These are phyloP conservation scores for Smittia aterrima DNA, from an alignment of 2,888 invertebrate species.

Conservation along the genomic window DNA sequence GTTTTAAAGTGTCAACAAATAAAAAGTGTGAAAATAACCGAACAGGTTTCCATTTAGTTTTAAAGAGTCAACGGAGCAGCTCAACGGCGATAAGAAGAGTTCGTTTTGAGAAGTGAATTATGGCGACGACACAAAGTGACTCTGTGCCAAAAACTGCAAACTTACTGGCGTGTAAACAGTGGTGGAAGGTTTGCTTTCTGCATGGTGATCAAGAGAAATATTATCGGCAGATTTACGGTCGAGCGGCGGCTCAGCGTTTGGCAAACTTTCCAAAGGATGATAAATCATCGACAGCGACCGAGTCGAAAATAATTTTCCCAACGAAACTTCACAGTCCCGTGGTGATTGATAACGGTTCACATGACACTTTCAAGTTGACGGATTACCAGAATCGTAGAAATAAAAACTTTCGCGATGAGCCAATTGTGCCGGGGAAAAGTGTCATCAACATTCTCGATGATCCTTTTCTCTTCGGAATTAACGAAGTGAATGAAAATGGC, in stretches of 20 bases:
- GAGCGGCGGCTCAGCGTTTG: conserved; percentile 57
- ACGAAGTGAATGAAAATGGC: conserved; percentile 40
- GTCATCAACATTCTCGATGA: conserved; percentile 39
- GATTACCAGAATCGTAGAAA: conserved; percentile 26
- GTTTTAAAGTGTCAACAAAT: conserved; percentile 12
- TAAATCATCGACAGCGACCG: conserved; percentile 13
- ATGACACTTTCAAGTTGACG: conserved; percentile 32
- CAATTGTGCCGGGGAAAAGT: conserved; percentile 30
- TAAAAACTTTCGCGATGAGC: conserved; percentile 27
- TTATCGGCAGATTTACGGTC: conserved; percentile 76
- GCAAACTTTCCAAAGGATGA: conserved; percentile 47
- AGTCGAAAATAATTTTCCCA: conserved; percentile 40
- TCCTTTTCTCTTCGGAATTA: conserved; percentile 40
- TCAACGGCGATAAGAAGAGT: too few relatives aligned
- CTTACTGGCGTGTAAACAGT: conserved; percentile 79
- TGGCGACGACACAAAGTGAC: conserved; percentile 50
- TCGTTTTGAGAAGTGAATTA: conserved; percentile 24
- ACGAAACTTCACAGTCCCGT: conserved; percentile 41
- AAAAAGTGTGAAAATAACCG: background rate
- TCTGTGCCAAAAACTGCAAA: conserved; percentile 61
- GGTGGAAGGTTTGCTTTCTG: conserved; percentile 89
- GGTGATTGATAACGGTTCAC: conserved; percentile 25
- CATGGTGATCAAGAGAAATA: conserved; percentile 82
- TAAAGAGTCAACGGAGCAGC: background rate
- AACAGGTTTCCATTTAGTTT: background rate